Conservation (phyloP, 2,113 vertebrate species). For the Irena cyanogastra region DNA sequence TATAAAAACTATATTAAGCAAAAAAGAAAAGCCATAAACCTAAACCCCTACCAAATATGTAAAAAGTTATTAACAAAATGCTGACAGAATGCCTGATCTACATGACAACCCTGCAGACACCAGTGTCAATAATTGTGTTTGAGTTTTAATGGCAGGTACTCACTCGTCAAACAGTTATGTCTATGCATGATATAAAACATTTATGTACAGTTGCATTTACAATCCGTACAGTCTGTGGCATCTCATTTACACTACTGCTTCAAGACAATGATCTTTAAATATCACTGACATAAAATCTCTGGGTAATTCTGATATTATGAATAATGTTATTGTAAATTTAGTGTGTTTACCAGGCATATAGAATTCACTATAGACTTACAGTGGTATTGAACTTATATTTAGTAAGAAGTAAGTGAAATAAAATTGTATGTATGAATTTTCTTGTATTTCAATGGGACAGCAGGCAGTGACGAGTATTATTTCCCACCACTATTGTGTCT, state of each 20-base stretch:
- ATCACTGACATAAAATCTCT: constrained; percentile 22
- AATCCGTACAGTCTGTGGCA: background rate
- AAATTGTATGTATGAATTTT: background rate
- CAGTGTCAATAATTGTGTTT: constrained; percentile 9
- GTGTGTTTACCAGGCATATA: background rate
- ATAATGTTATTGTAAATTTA: constrained; percentile 34
- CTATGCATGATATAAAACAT: constrained; percentile 43
- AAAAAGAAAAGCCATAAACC: background rate
- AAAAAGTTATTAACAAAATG: constrained; percentile 4
- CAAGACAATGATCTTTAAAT: constrained; percentile 60
- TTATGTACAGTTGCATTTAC: constrained; percentile 41
- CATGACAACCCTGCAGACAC: background rate
- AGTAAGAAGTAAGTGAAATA: background rate
- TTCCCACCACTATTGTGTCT: background rate
- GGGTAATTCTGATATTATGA: constrained; percentile 7
- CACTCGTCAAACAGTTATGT: constrained; percentile 2
- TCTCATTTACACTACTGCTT: constrained; percentile 31
- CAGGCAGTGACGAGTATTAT: background rate
- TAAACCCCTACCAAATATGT: background rate
- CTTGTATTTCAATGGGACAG: background rate
- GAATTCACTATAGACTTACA: background rate
- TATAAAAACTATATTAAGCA: background rate
- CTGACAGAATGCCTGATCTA: constrained; percentile 12
- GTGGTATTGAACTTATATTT: background rate
- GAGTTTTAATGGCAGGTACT: constrained; percentile 33